Conservation (phyloP, 2,113 vertebrate genomes). For the Prunella himalayana region DNA sequence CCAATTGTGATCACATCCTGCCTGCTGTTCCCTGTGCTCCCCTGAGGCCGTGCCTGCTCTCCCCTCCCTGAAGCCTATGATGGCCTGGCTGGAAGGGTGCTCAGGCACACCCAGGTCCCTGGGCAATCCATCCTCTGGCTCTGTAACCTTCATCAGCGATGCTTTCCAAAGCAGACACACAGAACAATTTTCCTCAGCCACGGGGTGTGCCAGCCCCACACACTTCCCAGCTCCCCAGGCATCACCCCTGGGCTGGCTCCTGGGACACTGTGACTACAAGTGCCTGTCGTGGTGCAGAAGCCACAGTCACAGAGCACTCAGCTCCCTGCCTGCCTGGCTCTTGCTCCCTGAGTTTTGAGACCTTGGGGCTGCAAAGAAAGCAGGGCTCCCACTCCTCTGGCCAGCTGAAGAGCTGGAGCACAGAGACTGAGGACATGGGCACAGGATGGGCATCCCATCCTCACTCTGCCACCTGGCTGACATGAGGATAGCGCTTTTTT, state of each 20-base stretch:
- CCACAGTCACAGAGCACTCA: accelerated
- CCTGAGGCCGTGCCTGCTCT: background rate
- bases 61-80: background rate
- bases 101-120: background rate
- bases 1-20: background rate
- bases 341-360: background rate
- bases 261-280: accelerated
- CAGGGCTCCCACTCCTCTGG: background rate
- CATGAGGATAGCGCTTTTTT: accelerated
- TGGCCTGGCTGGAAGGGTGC: background rate
- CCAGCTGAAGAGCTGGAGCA: background rate
- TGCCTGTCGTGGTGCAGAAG: background rate
- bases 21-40: background rate
- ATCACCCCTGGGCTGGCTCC: background rate
- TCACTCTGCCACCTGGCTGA: background rate
- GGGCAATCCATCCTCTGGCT: background rate
- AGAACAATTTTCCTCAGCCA: background rate
- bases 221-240: background rate
- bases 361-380: accelerated
- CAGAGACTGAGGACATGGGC: background rate
- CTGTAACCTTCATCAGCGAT: background rate
- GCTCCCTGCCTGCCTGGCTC: background rate
- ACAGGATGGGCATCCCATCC: background rate
- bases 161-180: background rate
- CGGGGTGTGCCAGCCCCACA: accelerated